Conservation (phyloP, 2,888 invertebrate genomes). For the Rotaria sp. region DNA sequence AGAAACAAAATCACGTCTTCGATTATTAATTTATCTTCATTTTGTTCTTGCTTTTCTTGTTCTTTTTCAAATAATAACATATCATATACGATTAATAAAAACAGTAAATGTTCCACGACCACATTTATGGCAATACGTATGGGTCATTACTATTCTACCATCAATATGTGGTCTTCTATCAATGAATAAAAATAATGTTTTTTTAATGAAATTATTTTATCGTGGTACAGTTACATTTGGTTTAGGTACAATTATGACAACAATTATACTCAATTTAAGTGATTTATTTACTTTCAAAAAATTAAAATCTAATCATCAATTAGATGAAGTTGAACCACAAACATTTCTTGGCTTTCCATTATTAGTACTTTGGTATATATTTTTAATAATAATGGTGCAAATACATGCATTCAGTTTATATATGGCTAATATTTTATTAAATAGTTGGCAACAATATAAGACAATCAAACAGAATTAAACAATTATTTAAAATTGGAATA, state of each 20-base stretch:
- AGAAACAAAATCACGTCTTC: slow-evolving; percentile 34
- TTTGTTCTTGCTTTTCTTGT: slow-evolving; percentile 35
- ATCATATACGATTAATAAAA: not conserved
- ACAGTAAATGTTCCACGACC: slow-evolving; percentile 68
- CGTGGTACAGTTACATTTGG: slow-evolving; percentile 70
- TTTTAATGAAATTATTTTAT: slow-evolving; percentile 62
- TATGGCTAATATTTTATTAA: slow-evolving; percentile 36
- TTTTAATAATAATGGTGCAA: slow-evolving; percentile 76
- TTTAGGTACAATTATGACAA: slow-evolving; percentile 73
- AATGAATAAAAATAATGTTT: slow-evolving; percentile 72
- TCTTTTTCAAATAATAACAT: slow-evolving; percentile 31
- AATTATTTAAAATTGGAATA: too few relatives aligned
- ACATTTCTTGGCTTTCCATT: slow-evolving; percentile 65
- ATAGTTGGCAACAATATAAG: slow-evolving; percentile 29
- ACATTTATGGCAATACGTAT: slow-evolving; percentile 84
- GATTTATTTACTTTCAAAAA: slow-evolving; percentile 69
- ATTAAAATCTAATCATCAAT: slow-evolving; percentile 52
- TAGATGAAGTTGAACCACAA: slow-evolving; percentile 60
- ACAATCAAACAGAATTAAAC: not conserved
- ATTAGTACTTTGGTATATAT: slow-evolving; percentile 82
- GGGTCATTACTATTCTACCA: slow-evolving; percentile 74
- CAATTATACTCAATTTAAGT: slow-evolving; percentile 70
- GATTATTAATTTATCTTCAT: slow-evolving; percentile 39
- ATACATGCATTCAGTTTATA: slow-evolving; percentile 56
- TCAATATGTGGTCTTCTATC: slow-evolving; percentile 78